Percentiles rank a stretch among this genome's conserved stretches.
These are phyloP conservation scores for Drosophila recens DNA, from an alignment of 2,888 invertebrate genomes.

Conservation along the genomic window DNA sequence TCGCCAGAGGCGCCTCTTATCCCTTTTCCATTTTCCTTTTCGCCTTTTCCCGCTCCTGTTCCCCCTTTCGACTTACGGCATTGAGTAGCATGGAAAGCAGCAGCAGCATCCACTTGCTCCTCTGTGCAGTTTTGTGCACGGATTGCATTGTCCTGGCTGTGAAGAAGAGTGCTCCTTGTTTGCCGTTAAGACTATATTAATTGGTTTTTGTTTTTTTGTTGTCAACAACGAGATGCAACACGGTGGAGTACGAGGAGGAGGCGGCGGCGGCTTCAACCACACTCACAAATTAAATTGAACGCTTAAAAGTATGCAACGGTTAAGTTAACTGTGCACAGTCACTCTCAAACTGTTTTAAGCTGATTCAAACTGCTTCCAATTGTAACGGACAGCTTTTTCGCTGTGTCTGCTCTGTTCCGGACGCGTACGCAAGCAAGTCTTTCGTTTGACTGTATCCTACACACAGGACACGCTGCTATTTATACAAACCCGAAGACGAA, in stretches of 20 bases:
- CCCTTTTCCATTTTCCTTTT: background rate
- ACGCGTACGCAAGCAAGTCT: constrained; percentile 62
- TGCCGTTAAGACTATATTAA: constrained; percentile 31
- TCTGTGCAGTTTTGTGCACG: constrained; percentile 68
- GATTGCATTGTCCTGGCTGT: constrained; percentile 55
- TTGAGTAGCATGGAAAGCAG: constrained; percentile 81
- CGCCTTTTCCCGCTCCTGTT: background rate
- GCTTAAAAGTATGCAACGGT: constrained; percentile 54
- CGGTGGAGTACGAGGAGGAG: background rate
- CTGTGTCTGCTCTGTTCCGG: constrained; percentile 6
- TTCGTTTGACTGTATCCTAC: constrained; percentile 71
- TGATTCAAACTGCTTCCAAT: constrained; percentile 42
- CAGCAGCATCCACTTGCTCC: constrained; percentile 72
- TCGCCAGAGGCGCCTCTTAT: background rate
- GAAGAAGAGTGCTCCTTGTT: constrained; percentile 15
- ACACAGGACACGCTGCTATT: constrained; percentile 62
- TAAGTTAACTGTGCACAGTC: constrained; percentile 30
- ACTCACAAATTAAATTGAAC: constrained; percentile 36
- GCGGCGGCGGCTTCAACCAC: constrained; percentile 8
- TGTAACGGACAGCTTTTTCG: constrained; percentile 32
- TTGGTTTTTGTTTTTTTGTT: constrained; percentile 22
- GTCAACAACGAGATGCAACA: constrained; percentile 6
- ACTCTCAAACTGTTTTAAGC: constrained; percentile 52
- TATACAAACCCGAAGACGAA: constrained; percentile 57
- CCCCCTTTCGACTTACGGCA: constrained; percentile 77